phyloP scores from a whole-genome alignment of 2,113 vertebrate species.

The Canis aureus region DNA sequence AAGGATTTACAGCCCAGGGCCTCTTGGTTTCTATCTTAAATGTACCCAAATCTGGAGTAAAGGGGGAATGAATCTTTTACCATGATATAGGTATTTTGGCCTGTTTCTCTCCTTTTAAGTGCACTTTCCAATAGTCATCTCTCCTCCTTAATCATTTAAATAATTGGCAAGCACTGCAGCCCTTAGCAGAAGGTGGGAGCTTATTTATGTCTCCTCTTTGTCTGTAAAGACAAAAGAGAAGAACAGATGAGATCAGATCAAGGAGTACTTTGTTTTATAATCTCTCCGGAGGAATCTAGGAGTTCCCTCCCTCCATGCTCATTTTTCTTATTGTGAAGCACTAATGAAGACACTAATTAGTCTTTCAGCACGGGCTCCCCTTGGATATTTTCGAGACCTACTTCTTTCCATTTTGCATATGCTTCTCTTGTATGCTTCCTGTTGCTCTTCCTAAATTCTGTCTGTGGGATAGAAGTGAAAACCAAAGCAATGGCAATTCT shows the following conservation, averaged over 20 bases:
- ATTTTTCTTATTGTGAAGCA: constrained; percentile 70
- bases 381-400: constrained; percentile 48
- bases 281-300: constrained; percentile 64
- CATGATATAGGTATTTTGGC: not conserved
- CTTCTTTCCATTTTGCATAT: constrained; percentile 45
- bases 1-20: not conserved
- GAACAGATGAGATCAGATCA: constrained; percentile 73
- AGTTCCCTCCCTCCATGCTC: constrained; percentile 49
- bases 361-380: constrained; percentile 45
- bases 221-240: constrained; percentile 77
- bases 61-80: not conserved
- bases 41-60: not conserved
- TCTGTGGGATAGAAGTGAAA: constrained; percentile 26
- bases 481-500: not conserved
- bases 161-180: constrained; percentile 51
- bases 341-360: constrained; percentile 74
- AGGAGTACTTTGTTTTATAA: constrained; percentile 71
- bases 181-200: constrained; percentile 64
- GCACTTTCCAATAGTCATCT: constrained; percentile 48
- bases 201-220: constrained; percentile 78
- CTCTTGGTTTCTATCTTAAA: not conserved
- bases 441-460: constrained; percentile 28
- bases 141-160: constrained; percentile 71
- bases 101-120: constrained; percentile 46
- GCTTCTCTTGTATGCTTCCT: constrained; percentile 36